Base-by-base conservation (phyloP, 2,888 invertebrate genomes). In the Copidosoma aretas region DNA sequence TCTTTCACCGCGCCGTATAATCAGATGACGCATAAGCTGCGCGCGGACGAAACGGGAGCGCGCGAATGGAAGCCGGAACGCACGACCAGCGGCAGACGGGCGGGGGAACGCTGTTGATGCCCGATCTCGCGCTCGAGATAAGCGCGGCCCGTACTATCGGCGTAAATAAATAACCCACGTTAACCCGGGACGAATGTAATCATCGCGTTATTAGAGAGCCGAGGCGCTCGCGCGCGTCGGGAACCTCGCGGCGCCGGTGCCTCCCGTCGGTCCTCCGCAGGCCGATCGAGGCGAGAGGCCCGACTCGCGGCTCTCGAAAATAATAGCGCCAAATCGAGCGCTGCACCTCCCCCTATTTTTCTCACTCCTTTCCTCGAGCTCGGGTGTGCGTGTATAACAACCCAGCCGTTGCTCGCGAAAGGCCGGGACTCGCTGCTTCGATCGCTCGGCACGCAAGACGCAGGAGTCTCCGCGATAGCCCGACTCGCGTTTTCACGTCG, bases 171-270 rank as follows among this genome's bases (percentile, higher is more conserved):
- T 76, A 76, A 77, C 74, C 73, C 73, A 25, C 65, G 70, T 67
- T 59, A 62, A 64, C 67, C 71, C 25, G 67, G 61, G 73, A 72
- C 73, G 74, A n/a, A n/a, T 72, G 75, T 76, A 77, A 79, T 79
- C 75, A 78, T 75, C 76, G 76, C 75, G 78, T 78, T 76, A 78
- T 76, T 75, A 75, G 74, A 75, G 75, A 72, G 66, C 73, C 75
- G 74, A 75, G 43, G 43, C 43, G 17, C 14, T 4, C 12, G 4
- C 14, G 43, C 12, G 4, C 12, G 12, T 17, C 17, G 15, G 43
- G 43, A 3, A 3, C 17, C 14, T 17, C 15, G 43, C 43, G 43
- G 17, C 12, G 57, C 62, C 60, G 60, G 71, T 71, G 65, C 32
- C 41, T 69, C 25, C 32, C 49, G 43, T 12, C 24, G 21, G 21